These are phyloP conservation scores for Akabosia matsudoensis DNA, from an alignment of 1,140 invertebrate genomes.

Conservation along the genomic window DNA sequence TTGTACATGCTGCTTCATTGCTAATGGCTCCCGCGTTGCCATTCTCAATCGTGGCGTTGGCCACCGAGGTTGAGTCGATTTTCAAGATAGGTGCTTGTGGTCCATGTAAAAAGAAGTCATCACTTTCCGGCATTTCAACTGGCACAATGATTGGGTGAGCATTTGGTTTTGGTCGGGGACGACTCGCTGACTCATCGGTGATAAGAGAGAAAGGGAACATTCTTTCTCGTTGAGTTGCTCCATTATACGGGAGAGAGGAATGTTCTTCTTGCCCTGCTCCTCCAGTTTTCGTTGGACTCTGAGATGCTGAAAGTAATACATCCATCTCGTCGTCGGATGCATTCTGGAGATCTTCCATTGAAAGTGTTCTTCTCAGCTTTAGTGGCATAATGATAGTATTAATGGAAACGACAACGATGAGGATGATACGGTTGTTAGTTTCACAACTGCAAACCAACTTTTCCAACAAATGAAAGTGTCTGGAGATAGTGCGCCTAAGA, in stretches of 20 bases:
- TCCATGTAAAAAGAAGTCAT: constrained; percentile 19
- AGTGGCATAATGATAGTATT: constrained; percentile 27
- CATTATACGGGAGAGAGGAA: background rate
- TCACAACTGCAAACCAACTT: constrained; percentile 14
- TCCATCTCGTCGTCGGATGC: constrained; percentile 43
- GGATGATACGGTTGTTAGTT: constrained; percentile 4
- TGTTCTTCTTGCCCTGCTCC: background rate
- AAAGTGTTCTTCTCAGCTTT: constrained; percentile 39
- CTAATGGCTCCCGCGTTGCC: background rate
- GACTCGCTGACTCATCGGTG: background rate
- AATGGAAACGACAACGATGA: constrained; percentile 13
- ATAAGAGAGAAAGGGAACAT: constrained; percentile 17
- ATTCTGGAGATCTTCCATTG: constrained; percentile 39
- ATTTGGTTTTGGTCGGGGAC: background rate
- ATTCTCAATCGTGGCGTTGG: background rate
- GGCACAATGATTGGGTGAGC: constrained; percentile 21
- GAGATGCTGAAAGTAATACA: constrained; percentile 23
- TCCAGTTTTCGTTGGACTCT: background rate
- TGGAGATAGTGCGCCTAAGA: no score
- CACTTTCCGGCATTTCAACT: constrained; percentile 4
- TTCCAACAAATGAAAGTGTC: background rate
- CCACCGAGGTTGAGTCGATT: background rate
- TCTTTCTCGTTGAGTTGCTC: constrained; percentile 16
- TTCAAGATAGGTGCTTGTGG: constrained; percentile 22
- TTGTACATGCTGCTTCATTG: background rate